These are phyloP conservation scores for Drosophila prosaltans DNA, from an alignment of 1,140 invertebrate species.

Conservation along the genomic window DNA sequence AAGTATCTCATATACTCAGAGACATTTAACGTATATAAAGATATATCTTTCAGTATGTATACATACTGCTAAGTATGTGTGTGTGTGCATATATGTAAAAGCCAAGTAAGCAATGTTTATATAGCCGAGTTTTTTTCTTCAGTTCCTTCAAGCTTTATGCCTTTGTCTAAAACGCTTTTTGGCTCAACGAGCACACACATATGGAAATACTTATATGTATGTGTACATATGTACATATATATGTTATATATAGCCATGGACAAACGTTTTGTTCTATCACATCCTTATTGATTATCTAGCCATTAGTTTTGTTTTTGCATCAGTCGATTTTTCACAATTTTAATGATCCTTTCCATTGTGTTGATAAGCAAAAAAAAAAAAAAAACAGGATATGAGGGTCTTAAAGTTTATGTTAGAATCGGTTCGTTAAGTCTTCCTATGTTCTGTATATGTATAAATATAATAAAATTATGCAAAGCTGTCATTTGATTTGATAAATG, in stretches of 20 bases:
- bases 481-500: constrained; percentile 37
- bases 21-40: background rate
- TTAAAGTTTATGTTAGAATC: background rate
- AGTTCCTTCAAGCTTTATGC: constrained; percentile 14
- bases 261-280: too few relatives aligned
- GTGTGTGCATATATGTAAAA: constrained; percentile 11
- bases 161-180: constrained; percentile 39
- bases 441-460: constrained; percentile 2
- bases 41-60: background rate
- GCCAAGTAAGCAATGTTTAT: constrained; percentile 36
- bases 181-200: constrained; percentile 18
- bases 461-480: constrained; percentile 46
- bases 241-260: too few relatives aligned
- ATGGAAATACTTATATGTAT: background rate
- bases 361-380: background rate
- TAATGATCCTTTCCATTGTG: constrained; percentile 25
- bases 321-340: constrained; percentile 13
- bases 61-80: background rate
- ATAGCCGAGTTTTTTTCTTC: constrained; percentile 20
- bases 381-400: background rate
- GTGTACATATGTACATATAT: constrained; percentile 21
- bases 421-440: background rate
- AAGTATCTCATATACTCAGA: background rate
- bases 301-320: constrained; percentile 22
- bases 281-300: background rate